Percentiles rank a stretch among this genome's conserved stretches.
Conservation (phyloP, 2,797 vertebrate species). For the Gymnothorax javanicus region DNA sequence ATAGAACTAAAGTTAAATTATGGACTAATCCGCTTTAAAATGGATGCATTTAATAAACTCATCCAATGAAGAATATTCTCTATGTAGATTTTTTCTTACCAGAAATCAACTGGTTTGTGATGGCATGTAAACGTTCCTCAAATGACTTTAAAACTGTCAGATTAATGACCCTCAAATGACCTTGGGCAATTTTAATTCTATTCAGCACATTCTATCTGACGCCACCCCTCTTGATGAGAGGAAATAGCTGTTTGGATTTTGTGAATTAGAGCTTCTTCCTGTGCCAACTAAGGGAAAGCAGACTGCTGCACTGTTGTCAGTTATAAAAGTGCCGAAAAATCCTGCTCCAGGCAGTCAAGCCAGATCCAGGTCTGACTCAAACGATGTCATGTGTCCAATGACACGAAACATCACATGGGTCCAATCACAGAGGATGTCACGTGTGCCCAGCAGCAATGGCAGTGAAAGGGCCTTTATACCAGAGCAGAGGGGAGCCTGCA, state of each 20-base stretch:
- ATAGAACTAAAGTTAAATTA: not conserved
- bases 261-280: not conserved
- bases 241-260: not conserved
- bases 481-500: not conserved
- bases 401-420: not conserved
- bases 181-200: not conserved
- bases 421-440: not conserved
- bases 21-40: not conserved
- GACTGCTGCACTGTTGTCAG: slow-evolving; percentile 56
- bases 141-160: too few species aligned
- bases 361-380: not conserved
- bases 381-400: not conserved
- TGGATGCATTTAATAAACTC: not conserved
- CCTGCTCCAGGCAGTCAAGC: too few species aligned
- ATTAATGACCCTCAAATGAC: too few species aligned
- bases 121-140: too few species aligned
- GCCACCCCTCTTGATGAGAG: not conserved
- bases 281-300: not conserved
- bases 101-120: too few species aligned
- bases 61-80: not conserved
- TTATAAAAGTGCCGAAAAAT: slow-evolving; percentile 8
- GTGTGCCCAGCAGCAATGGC: not conserved
- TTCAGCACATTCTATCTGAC: not conserved
- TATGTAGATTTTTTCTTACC: too few species aligned
- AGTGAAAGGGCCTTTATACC: not conserved